Evolutionary conservation across 1,140 invertebrate genomes (phyloP).

Genomic region (Homarus americanus): DNA sequence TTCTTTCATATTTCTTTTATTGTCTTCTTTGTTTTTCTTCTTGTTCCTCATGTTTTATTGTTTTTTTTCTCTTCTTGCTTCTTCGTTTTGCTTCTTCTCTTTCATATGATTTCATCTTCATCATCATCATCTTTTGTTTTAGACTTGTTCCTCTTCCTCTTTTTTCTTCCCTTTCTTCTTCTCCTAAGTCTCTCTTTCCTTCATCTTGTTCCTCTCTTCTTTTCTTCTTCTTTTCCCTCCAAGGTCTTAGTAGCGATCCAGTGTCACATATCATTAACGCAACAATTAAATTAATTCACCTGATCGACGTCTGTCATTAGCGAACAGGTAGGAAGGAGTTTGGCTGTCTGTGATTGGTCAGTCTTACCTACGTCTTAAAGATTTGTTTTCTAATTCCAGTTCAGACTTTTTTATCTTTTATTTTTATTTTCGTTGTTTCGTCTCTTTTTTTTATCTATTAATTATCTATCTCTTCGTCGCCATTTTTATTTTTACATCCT

Average conservation of each 20-base stretch:
- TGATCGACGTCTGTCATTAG: slow-evolving; percentile 43
- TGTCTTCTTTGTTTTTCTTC: too few species aligned
- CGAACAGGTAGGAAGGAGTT: slow-evolving; percentile 29
- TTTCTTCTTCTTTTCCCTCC: not conserved
- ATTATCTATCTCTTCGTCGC: not conserved
- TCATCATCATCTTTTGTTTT: too few species aligned
- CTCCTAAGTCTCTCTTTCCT: slow-evolving; percentile 43
- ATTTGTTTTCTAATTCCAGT: not conserved
- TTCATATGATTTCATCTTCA: too few species aligned
- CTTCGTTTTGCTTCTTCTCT: not conserved
- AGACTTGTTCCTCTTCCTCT: not conserved
- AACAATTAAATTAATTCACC: slow-evolving; percentile 53
- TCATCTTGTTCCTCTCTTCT: slow-evolving; percentile 7
- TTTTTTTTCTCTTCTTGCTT: not conserved
- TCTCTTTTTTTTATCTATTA: not conserved
- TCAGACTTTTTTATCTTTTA: not conserved
- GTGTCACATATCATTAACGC: slow-evolving; percentile 58
- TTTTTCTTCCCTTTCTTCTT: slow-evolving; percentile 15
- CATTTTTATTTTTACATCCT: not conserved
- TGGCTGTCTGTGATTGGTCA: slow-evolving; percentile 14
- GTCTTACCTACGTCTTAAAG: not conserved
- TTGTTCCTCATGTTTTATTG: too few species aligned
- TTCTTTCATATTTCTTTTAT: too few species aligned
- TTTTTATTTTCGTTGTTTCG: not conserved
- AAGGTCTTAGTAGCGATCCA: not conserved